A percentile compares a stretch with the other conserved stretches of the same genome.
Conservation (phyloP, 2,888 invertebrate species). For the Argynnis bischoffii region DNA sequence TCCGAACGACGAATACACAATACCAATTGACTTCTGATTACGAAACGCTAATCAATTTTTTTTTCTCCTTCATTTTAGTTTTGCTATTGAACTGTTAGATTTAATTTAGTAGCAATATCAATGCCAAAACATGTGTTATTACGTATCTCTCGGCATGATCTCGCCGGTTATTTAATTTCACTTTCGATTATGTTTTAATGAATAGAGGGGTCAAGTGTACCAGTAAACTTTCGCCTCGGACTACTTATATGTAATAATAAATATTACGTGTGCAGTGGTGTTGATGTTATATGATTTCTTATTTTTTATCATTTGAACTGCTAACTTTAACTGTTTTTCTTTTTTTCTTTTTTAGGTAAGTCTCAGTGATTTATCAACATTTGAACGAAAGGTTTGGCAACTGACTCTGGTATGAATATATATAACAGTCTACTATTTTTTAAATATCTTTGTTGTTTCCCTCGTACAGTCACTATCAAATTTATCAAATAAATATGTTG, state of each 20-base stretch:
- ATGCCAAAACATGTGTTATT: slow-evolving; percentile 58
- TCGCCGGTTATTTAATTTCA: slow-evolving; percentile 71
- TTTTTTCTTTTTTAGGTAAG: slow-evolving; percentile 35
- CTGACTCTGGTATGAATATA: no score
- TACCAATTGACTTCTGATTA: slow-evolving; percentile 25
- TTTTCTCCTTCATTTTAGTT: slow-evolving; percentile 21
- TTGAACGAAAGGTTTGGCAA: slow-evolving; percentile 2
- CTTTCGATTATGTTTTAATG: slow-evolving; percentile 76
- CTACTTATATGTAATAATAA: slow-evolving; percentile 57
- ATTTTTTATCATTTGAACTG: slow-evolving; percentile 14
- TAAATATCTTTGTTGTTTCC: no score
- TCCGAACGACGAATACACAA: slow-evolving; percentile 18
- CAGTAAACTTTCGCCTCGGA: slow-evolving; percentile 71
- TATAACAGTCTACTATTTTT: no score
- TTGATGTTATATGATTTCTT: slow-evolving; percentile 20
- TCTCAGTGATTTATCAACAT: slow-evolving; percentile 1
- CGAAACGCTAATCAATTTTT: slow-evolving; percentile 32
- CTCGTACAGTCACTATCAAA: no score
- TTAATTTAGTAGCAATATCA: slow-evolving; percentile 43
- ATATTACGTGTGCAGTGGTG: slow-evolving; percentile 43
- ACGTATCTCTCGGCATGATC: slow-evolving; percentile 62
- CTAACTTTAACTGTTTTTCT: slow-evolving; percentile 16
- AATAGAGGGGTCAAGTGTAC: slow-evolving; percentile 68
- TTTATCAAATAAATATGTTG: no score
- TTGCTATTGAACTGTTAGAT: slow-evolving; percentile 33